A percentile compares a stretch with the other conserved stretches of the same genome.
These are phyloP conservation scores for Altica lythri DNA, from an alignment of 2,888 invertebrate species.

Conservation along the genomic window DNA sequence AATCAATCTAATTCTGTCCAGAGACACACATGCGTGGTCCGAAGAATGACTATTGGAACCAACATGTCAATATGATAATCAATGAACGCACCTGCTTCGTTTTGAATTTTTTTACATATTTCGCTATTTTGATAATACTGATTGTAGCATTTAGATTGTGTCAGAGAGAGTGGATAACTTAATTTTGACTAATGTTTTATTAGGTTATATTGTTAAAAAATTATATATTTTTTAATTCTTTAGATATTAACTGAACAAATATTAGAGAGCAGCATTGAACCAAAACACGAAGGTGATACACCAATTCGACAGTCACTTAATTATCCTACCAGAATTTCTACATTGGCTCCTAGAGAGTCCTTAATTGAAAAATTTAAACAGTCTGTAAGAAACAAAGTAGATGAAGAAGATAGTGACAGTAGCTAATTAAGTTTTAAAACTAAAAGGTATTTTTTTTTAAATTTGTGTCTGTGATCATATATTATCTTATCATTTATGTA, in stretches of 20 bases:
- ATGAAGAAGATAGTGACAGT: neutral
- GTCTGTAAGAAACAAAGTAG: neutral
- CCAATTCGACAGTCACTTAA: slow-evolving; percentile 28
- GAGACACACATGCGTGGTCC: no score
- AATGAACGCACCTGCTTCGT: neutral
- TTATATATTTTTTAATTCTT: slow-evolving; percentile 6
- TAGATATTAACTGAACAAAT: slow-evolving; percentile 21
- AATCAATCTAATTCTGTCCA: no score
- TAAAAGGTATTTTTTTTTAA: no score
- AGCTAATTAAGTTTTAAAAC: no score
- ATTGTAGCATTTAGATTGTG: neutral
- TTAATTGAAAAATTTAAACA: slow-evolving; percentile 35
- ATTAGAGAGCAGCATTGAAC: slow-evolving; percentile 26
- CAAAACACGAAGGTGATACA: slow-evolving; percentile 35
- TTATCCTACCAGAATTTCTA: slow-evolving; percentile 29
- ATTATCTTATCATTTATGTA: no score
- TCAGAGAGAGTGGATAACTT: neutral
- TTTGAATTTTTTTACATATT: neutral
- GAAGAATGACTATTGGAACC: no score
- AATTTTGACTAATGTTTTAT: neutral
- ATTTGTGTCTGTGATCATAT: no score
- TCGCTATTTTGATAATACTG: neutral
- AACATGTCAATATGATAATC: no score
- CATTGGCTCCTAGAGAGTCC: slow-evolving; percentile 32
- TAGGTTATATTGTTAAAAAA: neutral